Evolutionary conservation across 2,797 vertebrate genomes (phyloP).

Genomic region (Myotis vivesi): DNA sequence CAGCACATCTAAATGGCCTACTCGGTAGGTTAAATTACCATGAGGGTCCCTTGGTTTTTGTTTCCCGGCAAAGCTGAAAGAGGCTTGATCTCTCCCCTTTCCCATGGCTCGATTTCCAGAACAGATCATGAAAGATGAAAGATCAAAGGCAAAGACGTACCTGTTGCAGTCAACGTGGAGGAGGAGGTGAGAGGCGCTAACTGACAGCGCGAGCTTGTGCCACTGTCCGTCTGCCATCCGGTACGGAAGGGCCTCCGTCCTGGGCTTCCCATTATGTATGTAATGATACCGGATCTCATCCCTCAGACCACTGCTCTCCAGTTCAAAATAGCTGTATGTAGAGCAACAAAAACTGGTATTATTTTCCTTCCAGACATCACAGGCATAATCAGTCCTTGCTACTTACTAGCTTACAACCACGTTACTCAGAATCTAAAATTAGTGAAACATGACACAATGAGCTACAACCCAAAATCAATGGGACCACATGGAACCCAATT

Average conservation of each 20-base stretch:
- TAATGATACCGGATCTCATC: slow-evolving; percentile 96
- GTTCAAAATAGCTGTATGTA: slow-evolving; percentile 92
- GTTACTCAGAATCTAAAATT: slow-evolving; percentile 15
- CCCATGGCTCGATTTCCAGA: slow-evolving; percentile 24
- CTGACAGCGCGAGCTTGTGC: slow-evolving; percentile 92
- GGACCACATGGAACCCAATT: background rate
- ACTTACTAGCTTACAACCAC: background rate
- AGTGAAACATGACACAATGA: background rate
- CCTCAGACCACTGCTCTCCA: slow-evolving; percentile 95
- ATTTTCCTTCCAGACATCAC: background rate
- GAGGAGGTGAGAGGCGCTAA: slow-evolving; percentile 92
- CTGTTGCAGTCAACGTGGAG: slow-evolving; percentile 96
- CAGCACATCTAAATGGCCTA: slow-evolving; percentile 3
- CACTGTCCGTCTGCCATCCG: slow-evolving; percentile 95
- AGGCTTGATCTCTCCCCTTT: background rate
- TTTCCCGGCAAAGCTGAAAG: slow-evolving; percentile 15
- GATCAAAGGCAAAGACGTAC: slow-evolving; percentile 80
- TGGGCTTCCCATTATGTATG: slow-evolving; percentile 89
- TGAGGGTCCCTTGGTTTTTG: slow-evolving; percentile 38
- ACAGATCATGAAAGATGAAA: background rate
- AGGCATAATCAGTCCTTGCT: background rate
- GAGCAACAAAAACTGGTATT: slow-evolving; percentile 61
- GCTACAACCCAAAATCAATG: background rate
- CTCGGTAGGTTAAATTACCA: slow-evolving; percentile 56
- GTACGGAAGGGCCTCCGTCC: slow-evolving; percentile 93